Evolutionary conservation across 2,888 invertebrate species (phyloP).

Genomic region (Parnassius mnemosyne): DNA sequence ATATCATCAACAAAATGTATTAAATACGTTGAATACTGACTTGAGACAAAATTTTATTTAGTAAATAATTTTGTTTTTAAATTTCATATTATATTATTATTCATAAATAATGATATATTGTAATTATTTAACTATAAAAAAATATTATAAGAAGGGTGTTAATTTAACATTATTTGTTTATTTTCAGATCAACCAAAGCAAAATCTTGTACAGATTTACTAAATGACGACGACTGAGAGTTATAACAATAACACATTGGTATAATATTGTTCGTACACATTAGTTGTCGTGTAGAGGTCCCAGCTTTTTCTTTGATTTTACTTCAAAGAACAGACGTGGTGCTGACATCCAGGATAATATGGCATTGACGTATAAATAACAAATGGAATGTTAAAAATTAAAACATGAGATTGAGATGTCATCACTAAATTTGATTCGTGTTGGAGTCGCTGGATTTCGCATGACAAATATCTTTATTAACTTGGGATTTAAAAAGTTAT

Average conservation of each 20-base stretch:
- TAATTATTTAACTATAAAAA: no score
- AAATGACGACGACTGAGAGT: slow-evolving; percentile 77
- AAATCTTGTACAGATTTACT: slow-evolving; percentile 87
- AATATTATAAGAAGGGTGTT: no score
- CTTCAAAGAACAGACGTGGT: not conserved
- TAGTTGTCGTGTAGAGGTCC: slow-evolving; percentile 6
- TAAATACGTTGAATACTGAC: no score
- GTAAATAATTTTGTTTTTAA: no score
- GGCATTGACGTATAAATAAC: not conserved
- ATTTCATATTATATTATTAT: no score
- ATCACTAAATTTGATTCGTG: no score
- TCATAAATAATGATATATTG: no score
- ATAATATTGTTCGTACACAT: slow-evolving; percentile 4
- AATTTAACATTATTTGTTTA: slow-evolving; percentile 26
- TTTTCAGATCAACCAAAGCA: slow-evolving; percentile 84
- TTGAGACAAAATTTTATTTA: no score
- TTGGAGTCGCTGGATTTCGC: no score
- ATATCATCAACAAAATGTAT: no score
- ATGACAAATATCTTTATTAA: no score
- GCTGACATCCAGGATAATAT: not conserved
- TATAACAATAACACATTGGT: slow-evolving; percentile 13
- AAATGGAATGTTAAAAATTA: not conserved
- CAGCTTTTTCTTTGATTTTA: slow-evolving; percentile 4
- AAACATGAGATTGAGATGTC: not conserved
- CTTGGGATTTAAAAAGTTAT: no score